Evolutionary conservation across 2,888 invertebrate genomes (phyloP), one percentile per base, ranked within the genome.

Genomic region (Synanthedon vespiformis): DNA sequence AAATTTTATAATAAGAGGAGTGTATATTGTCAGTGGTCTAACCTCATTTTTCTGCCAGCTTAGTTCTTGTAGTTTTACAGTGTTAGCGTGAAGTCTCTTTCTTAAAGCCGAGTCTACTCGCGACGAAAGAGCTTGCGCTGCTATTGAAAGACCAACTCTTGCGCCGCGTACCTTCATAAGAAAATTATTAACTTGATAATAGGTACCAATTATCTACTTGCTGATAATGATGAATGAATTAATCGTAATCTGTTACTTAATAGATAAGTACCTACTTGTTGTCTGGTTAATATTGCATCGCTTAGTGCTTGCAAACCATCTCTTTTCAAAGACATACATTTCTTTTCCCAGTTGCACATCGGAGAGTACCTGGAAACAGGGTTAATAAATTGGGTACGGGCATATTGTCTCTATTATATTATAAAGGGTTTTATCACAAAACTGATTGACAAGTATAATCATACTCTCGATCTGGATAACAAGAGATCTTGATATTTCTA

Each of bases 31-130:
- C 16, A 16, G 16, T 16, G 16, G 34, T 34, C 34, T 34, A 34
- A 90, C 91, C 80, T 93, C 92, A 54, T 91, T 85, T 67, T 91
- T 91, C 72, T 95, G 94, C 94, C 95, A 95, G 55, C 92, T 90
- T 4, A 95, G 85, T 69, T 95, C 95, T 66, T 94, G 92, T 53
- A 92, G 86, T 41, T 92, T 92, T 55, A 92, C 88, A 65, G 91
- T 90, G 54, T 93, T 93, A 59, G 93, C 90, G 70, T 94, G 94
- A 53, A 94, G 90, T 54, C 95, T 88, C 74, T 93, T 92, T 54
- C 95, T 89, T 53, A 94, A 75, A 0, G 91, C 90, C 56, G 92
- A 92, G 67, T 95, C 93, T 0, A 93, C 93, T 53, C 90, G 89
- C 52, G 92, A 90, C 54, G 91, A 89, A 72, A 93, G 93, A 2